Evolutionary conservation across 2,888 invertebrate genomes (phyloP), one percentile per base, ranked within the genome.

Genomic region (Bruchidius siliquastri): DNA sequence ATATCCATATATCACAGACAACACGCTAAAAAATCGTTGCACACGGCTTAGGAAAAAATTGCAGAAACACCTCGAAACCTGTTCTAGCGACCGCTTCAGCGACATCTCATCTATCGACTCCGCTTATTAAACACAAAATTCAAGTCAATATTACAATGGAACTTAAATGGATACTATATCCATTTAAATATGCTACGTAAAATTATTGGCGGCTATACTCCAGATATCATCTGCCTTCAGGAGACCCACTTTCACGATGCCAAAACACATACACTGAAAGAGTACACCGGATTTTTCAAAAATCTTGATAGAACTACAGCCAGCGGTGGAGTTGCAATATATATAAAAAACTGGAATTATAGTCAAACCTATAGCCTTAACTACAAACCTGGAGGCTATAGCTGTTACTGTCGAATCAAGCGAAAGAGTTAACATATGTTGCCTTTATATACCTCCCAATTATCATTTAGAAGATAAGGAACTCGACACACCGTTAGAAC

Each of bases 381-480:
- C 70, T 66, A 73, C 75, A 20, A 71, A 72, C 20, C 32, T 77
- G 49, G 77, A 78, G 74, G 76, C 74, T n/a, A 70, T 74, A 49
- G 76, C 77, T 68, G 32, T 74, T 4, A 66, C 68, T 21, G 72
- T 73, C 20, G 69, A 73, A 69, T 30, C 70, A 20, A 72, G 72
- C 8, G 68, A 75, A 49, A 77, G 69, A 66, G 30, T 77, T 22
- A 75, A 76, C 20, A 75, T 77, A 8, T 74, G 76, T 22, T 74
- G 74, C 70, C 71, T 77, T 13, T 77, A 74, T 67, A 72, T 76
- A 18, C 74, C 76, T 6, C 68, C 30, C 8, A 30, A 30, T 8
- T 30, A 30, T 30, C 30, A 30, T 8, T 8, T 30, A 30, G 30
- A 3, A 30, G 30, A 30, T 6, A 30, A 30, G 3, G 30, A 30